Evolutionary conservation across 2,888 invertebrate species (phyloP), one percentile per base, ranked within the genome.

Genomic region (Ecliptopera silaceata): DNA sequence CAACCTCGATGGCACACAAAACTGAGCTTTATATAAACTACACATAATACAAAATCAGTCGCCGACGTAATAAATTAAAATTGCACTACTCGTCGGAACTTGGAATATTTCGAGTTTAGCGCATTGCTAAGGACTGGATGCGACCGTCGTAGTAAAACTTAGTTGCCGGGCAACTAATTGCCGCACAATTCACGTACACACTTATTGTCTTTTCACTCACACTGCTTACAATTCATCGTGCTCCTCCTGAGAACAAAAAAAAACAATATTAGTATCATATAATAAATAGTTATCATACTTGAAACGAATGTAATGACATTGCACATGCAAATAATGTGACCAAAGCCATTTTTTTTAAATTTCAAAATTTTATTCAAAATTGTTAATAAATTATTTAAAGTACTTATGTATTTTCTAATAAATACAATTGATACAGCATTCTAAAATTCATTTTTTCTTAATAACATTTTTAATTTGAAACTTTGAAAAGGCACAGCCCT

Each of bases 211-310:
- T 74, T 82, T 60, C 74, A 71, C 77, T 72, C 78, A 74, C 71
- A 70, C 70, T 72, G 66, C 69, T 84, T 89, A 90, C 84, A 90
- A 75, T 79, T 90, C 90, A 66, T 90, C 90, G 78, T 90, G 90
- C 44, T 90, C 90, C 74, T 90, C 90, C 90, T 90, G 86, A 34
- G 57, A 59, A 82, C 74, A 82, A 86, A 72, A 43, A 39, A 61
- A 70, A 51, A 60, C 8, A 4, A 31, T 26, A 47, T 45, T 17
- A 48, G 44, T 18, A 4, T 26, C 26, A 6, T 26, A 8, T 6
- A n/a, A n/a, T n/a, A n/a, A n/a, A n/a, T n/a, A n/a, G n/a, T n/a
- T n/a, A n/a, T n/a, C n/a, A n/a, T n/a, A n/a, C n/a, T n/a, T n/a
- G n/a, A n/a, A n/a, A n/a, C n/a, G n/a, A n/a, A n/a, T n/a, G n/a